These are phyloP conservation scores for Caenorhabditis sulstoni DNA, from an alignment of 2,888 invertebrate genomes.

Conservation along the genomic window DNA sequence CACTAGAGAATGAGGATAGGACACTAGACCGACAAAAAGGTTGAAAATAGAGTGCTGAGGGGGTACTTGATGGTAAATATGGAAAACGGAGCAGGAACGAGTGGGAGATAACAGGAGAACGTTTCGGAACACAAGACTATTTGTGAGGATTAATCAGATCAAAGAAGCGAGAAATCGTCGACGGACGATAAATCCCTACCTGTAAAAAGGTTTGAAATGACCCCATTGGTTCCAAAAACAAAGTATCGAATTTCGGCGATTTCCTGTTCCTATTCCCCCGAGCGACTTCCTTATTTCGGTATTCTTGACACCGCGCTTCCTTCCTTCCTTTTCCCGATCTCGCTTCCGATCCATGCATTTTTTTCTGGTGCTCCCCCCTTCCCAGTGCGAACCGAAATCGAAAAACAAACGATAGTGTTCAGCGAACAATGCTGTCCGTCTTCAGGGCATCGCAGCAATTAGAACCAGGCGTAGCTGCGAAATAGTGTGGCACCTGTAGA, in stretches of 20 bases:
- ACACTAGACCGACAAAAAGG: neutral
- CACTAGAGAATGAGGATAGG: conserved; percentile 4
- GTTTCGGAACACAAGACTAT: neutral
- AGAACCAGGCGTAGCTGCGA: conserved; percentile 34
- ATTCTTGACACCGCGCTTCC: conserved; percentile 12
- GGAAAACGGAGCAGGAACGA: neutral
- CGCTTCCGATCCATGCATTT: conserved; percentile 14
- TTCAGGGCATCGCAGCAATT: conserved; percentile 44
- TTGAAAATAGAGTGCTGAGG: conserved; percentile 14
- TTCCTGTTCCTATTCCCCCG: conserved; percentile 43
- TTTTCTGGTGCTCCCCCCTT: conserved; percentile 15
- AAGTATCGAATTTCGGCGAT: conserved; percentile 32
- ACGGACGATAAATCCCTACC: no score
- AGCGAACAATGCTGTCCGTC: conserved; percentile 48
- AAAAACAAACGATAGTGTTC: conserved; percentile 54
- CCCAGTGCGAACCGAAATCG: conserved; percentile 48
- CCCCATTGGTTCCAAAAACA: conserved; percentile 20
- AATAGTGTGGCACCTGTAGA: conserved; percentile 50
- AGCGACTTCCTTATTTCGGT: conserved; percentile 43
- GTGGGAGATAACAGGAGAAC: neutral
- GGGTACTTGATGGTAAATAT: conserved; percentile 22
- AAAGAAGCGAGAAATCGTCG: no score
- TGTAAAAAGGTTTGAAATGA: conserved; percentile 8
- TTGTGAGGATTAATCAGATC: no score
- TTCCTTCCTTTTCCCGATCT: conserved; percentile 3